Evolutionary conservation across 2,888 invertebrate genomes (phyloP).

Genomic region (Sussaba pulchella): DNA sequence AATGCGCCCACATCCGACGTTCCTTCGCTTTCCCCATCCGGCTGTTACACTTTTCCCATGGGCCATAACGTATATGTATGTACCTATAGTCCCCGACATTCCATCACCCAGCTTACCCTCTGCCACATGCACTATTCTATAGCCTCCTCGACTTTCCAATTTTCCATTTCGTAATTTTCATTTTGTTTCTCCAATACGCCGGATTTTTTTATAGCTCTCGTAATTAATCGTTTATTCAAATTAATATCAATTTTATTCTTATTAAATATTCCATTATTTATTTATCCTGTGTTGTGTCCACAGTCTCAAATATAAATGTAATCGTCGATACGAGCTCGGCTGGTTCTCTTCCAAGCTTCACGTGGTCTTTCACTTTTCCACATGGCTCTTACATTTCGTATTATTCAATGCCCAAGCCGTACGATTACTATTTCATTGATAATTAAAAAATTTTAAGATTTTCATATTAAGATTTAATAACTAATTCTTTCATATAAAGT

Average conservation of each 20-base stretch:
- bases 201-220: background rate
- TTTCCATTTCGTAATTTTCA: slow-evolving; percentile 6
- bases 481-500: too few species aligned
- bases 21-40: background rate
- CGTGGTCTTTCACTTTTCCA: slow-evolving; percentile 13
- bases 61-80: background rate
- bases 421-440: too few species aligned
- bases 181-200: background rate
- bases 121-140: background rate
- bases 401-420: slow-evolving; percentile 14
- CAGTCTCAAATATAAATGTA: too few species aligned
- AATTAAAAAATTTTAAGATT: too few species aligned
- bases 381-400: background rate
- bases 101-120: background rate
- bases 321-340: too few species aligned
- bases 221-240: too few species aligned
- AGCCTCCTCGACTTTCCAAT: background rate
- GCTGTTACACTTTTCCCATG: too few species aligned
- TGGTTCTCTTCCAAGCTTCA: slow-evolving; percentile 13
- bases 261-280: too few species aligned
- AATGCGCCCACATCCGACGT: background rate
- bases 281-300: too few species aligned
- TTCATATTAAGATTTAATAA: too few species aligned
- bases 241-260: too few species aligned
- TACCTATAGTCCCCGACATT: background rate